These are phyloP conservation scores for Andrena hattorfiana DNA, from an alignment of 2,888 invertebrate species.

Conservation along the genomic window DNA sequence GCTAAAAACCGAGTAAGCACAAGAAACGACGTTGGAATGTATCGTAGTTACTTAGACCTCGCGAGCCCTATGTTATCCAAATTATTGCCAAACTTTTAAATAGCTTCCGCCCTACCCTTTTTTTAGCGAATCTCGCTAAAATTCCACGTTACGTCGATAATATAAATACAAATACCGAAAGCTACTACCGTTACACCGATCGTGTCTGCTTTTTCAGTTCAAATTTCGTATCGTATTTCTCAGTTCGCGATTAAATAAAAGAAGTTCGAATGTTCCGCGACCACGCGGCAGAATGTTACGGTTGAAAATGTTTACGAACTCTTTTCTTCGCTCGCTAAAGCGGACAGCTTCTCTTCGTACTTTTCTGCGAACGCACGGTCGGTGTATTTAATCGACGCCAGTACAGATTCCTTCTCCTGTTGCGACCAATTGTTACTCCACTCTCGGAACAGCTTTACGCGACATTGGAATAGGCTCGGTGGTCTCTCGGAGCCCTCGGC, in stretches of 20 bases:
- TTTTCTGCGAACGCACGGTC: slow-evolving; percentile 91
- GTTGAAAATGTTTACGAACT: slow-evolving; percentile 16
- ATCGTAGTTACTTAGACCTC: background rate
- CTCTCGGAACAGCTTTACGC: slow-evolving; percentile 93
- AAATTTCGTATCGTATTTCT: background rate
- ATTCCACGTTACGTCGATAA: background rate
- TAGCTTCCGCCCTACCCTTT: slow-evolving; percentile 8
- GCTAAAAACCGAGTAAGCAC: slow-evolving; percentile 1
- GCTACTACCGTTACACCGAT: slow-evolving; percentile 10
- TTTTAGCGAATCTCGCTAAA: background rate
- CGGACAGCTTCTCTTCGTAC: slow-evolving; percentile 82
- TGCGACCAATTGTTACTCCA: slow-evolving; percentile 93
- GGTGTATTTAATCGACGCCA: slow-evolving; percentile 89
- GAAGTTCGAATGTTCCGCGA: background rate
- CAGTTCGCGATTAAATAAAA: background rate
- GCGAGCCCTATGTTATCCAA: slow-evolving; percentile 15
- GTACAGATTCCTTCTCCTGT: slow-evolving; percentile 90
- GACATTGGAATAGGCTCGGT: slow-evolving; percentile 93
- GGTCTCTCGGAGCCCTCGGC: slow-evolving; percentile 89
- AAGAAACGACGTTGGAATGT: slow-evolving; percentile 40
- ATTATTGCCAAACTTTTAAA: slow-evolving; percentile 21
- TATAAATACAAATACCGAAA: slow-evolving; percentile 24
- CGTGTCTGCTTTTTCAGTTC: background rate
- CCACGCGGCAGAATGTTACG: background rate
- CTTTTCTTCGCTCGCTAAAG: slow-evolving; percentile 47